A percentile compares a stretch with the other conserved stretches of the same genome.
Evolutionary conservation across 2,888 invertebrate species (phyloP).

Genomic region (Lissocephala sabroskyi): DNA sequence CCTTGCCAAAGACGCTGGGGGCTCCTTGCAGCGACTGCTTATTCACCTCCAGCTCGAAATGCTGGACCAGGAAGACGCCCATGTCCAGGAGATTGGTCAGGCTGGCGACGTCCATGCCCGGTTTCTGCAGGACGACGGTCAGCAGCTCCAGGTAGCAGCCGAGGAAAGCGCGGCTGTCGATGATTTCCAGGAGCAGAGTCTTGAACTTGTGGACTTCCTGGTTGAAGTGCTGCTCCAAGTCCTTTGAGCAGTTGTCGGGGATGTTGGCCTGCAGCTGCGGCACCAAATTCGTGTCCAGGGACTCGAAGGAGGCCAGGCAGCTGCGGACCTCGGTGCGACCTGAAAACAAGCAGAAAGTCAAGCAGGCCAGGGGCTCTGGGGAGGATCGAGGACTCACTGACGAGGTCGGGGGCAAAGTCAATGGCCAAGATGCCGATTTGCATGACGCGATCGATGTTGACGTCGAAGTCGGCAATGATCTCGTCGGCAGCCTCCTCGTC

Average conservation of each 20-base stretch:
- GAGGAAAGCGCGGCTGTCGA: slow-evolving; percentile 66
- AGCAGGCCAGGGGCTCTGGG: slow-evolving; percentile 67
- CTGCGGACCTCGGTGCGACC: slow-evolving; percentile 67
- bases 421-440: slow-evolving; percentile 71
- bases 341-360: slow-evolving; percentile 23
- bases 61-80: slow-evolving; percentile 60
- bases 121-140: slow-evolving; percentile 40
- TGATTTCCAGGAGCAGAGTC: slow-evolving; percentile 62
- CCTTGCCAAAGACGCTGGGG: slow-evolving; percentile 49
- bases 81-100: slow-evolving; percentile 56
- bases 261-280: slow-evolving; percentile 63
- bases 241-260: slow-evolving; percentile 51
- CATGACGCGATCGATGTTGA: slow-evolving; percentile 68
- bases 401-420: slow-evolving; percentile 59
- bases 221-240: slow-evolving; percentile 69
- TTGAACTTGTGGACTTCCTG: slow-evolving; percentile 66
- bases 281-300: slow-evolving; percentile 68
- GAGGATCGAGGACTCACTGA: slow-evolving; percentile 59
- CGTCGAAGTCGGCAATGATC: slow-evolving; percentile 70
- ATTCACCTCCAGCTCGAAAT: slow-evolving; percentile 58
- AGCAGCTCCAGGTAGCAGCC: slow-evolving; percentile 61
- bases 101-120: slow-evolving; percentile 43
- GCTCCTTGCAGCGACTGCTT: slow-evolving; percentile 36
- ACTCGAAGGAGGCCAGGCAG: slow-evolving; percentile 70
- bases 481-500: slow-evolving; percentile 58